A percentile compares a stretch with the other conserved stretches of the same genome.
These are phyloP conservation scores for Hermetia illucens DNA, from an alignment of 1,140 invertebrate genomes.

Conservation along the genomic window DNA sequence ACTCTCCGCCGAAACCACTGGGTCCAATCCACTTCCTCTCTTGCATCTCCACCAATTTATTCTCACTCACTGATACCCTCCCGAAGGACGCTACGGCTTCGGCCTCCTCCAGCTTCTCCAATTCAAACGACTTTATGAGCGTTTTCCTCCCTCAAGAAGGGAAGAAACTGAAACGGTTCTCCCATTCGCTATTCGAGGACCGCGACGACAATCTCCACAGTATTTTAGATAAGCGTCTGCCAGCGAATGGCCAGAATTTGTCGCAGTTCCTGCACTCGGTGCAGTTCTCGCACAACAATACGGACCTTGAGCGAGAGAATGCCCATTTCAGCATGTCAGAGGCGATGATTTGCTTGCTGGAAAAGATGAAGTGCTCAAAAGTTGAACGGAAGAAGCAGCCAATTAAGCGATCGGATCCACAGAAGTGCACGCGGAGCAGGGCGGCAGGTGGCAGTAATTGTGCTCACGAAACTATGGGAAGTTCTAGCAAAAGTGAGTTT, in stretches of 20 bases:
- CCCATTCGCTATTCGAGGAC: no score
- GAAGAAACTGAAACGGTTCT: no score
- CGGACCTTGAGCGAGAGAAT: constrained; percentile 72
- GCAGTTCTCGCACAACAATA: constrained; percentile 53
- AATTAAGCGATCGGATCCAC: constrained; percentile 7
- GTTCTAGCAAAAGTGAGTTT: no score
- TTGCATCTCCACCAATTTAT: neutral
- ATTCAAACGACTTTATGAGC: no score
- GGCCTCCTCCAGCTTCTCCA: no score
- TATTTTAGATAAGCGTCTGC: constrained; percentile 19
- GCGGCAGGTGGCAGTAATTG: no score
- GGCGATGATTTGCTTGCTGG: constrained; percentile 70
- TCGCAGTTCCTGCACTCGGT: constrained; percentile 58
- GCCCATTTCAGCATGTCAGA: constrained; percentile 77
- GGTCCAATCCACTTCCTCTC: constrained; percentile 14
- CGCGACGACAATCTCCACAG: no score
- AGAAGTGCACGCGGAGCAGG: no score
- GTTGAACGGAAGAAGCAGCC: constrained; percentile 7
- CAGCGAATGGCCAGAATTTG: constrained; percentile 40
- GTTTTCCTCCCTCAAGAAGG: no score
- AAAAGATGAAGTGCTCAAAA: constrained; percentile 42
- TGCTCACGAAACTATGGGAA: no score
- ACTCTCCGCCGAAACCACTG: constrained; percentile 21
- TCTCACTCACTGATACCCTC: no score
- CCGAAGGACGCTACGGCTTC: no score